A percentile compares a stretch with the other conserved stretches of the same genome.
Conservation (phyloP, 2,797 vertebrate species). For the Onychomys leucogaster region DNA sequence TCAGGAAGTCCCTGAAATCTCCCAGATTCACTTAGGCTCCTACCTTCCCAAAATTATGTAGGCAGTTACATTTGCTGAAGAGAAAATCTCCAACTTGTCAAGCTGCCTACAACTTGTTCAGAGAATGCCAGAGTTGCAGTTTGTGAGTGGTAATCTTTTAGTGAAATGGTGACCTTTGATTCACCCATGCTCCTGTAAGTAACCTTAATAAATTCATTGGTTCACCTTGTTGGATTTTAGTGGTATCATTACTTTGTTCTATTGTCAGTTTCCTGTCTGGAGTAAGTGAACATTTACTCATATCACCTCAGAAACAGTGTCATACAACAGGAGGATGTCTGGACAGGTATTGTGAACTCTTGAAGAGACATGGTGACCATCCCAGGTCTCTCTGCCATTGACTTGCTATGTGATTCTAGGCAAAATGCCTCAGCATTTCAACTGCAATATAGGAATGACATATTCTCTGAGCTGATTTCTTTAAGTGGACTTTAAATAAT, state of each 20-base stretch:
- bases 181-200: not conserved
- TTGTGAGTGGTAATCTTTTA: not conserved
- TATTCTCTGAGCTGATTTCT: not conserved
- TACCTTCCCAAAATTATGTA: not conserved
- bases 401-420: not conserved
- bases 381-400: not conserved
- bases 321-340: not conserved
- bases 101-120: not conserved
- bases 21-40: not conserved
- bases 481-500: not conserved
- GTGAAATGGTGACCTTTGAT: not conserved
- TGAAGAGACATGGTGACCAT: not conserved
- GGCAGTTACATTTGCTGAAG: no score
- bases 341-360: not conserved
- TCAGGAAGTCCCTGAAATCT: not conserved
- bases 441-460: not conserved
- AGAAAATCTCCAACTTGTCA: not conserved
- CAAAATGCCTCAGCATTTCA: not conserved
- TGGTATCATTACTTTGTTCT: not conserved
- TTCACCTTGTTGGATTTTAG: not conserved
- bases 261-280: not conserved
- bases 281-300: not conserved
- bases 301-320: not conserved
- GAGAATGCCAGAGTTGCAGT: not conserved
- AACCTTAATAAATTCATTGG: not conserved